Conservation (phyloP, 2,113 vertebrate species). For the Periophthalmus modestus region DNA sequence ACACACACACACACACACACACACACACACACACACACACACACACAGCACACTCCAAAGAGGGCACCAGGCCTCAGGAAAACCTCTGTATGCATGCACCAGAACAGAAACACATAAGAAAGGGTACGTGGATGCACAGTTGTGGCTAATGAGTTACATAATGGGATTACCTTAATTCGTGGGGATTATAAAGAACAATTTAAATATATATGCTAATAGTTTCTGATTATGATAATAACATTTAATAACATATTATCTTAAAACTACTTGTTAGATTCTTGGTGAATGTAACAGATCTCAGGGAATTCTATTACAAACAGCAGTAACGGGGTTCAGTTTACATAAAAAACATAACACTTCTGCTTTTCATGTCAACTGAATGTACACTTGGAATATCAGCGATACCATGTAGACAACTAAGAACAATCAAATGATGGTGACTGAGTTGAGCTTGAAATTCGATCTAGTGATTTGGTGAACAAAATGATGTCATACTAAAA, state of each 20-base stretch:
- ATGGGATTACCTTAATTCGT: background rate
- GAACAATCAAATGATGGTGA: background rate
- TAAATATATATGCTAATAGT: background rate
- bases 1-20: slow-evolving; percentile 18
- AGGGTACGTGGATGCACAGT: background rate
- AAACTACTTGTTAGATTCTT: no score
- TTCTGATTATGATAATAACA: background rate
- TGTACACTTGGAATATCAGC: background rate
- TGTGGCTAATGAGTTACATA: background rate
- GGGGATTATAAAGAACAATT: background rate
- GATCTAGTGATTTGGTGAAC: no score
- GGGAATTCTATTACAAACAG: background rate
- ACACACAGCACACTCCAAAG: slow-evolving; percentile 18
- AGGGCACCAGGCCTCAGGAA: slow-evolving; percentile 8
- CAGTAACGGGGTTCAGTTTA: background rate
- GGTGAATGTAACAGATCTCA: background rate
- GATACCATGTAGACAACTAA: background rate
- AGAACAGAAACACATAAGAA: background rate
- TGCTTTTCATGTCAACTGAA: background rate
- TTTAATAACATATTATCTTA: no score
- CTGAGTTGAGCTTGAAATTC: no score
- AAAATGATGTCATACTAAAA: no score
- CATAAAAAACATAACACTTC: background rate
- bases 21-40: slow-evolving; percentile 23
- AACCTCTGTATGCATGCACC: background rate